These are phyloP conservation scores for Melanostoma scalare DNA, from an alignment of 2,888 invertebrate species.

Conservation along the genomic window DNA sequence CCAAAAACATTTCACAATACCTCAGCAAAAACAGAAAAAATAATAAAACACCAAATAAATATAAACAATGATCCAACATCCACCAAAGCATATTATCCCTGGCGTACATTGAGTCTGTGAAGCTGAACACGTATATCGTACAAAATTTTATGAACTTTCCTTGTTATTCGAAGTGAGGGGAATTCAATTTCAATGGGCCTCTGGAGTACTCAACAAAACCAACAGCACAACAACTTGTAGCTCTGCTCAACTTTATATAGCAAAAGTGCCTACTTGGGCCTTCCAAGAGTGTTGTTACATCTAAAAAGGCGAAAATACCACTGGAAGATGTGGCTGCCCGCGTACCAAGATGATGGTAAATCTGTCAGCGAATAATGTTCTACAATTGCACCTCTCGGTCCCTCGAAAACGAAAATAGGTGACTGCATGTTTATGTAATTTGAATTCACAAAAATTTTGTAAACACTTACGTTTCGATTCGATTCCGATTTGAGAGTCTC, in stretches of 20 bases:
- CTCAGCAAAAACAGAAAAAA: background rate
- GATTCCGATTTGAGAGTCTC: constrained; percentile 14
- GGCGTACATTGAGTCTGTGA: background rate
- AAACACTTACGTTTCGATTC: constrained; percentile 10
- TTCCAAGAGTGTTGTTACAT: constrained; percentile 26
- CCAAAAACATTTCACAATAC: background rate
- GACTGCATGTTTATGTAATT: constrained; percentile 64
- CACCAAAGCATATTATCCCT: constrained; percentile 21
- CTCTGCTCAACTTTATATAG: constrained; percentile 4
- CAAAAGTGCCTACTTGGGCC: constrained; percentile 50
- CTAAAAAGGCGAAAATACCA: constrained; percentile 27
- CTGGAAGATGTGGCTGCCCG: background rate
- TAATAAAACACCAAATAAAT: background rate
- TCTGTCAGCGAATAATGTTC: constrained; percentile 66
- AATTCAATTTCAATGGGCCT: constrained; percentile 64
- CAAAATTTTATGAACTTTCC: constrained; percentile 61
- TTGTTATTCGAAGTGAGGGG: constrained; percentile 48
- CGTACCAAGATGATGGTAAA: constrained; percentile 50
- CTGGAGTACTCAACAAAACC: constrained; percentile 53
- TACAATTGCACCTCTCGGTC: constrained; percentile 51
- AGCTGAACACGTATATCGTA: constrained; percentile 15
- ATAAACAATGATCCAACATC: constrained; percentile 40
- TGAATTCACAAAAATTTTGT: constrained; percentile 35
- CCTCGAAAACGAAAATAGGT: constrained; percentile 45
- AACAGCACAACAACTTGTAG: constrained; percentile 64